A percentile compares a stretch with the other conserved stretches of the same genome.
These are phyloP conservation scores for Hecatera dysodea DNA, from an alignment of 2,888 invertebrate genomes.

Conservation along the genomic window DNA sequence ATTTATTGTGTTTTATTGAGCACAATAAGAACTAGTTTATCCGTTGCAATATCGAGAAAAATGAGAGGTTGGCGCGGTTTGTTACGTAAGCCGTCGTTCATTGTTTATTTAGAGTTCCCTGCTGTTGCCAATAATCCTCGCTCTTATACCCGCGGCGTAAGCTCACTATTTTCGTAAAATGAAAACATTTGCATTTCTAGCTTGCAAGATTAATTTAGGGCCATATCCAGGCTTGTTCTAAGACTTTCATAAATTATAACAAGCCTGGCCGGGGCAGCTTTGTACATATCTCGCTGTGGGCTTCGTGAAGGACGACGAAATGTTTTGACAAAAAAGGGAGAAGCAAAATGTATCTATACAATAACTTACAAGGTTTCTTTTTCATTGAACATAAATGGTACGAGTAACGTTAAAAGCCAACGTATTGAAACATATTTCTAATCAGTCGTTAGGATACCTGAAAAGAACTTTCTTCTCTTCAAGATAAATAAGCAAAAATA, in stretches of 20 bases:
- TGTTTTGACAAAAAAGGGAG: constrained; percentile 3
- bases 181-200: constrained; percentile 10
- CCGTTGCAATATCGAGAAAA: constrained; percentile 44
- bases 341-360: neutral
- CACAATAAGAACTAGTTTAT: constrained; percentile 48
- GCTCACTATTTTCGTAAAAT: constrained; percentile 25
- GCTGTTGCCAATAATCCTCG: constrained; percentile 28
- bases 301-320: neutral
- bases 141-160: constrained; percentile 14
- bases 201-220: neutral
- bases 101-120: constrained; percentile 41
- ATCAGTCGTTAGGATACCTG: neutral
- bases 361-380: neutral
- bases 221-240: neutral
- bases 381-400: neutral
- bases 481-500: neutral
- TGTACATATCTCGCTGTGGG: neutral
- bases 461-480: neutral
- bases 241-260: neutral
- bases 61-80: constrained; percentile 25
- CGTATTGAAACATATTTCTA: neutral
- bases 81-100: constrained; percentile 31
- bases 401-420: neutral
- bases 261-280: neutral
- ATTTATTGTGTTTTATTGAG: constrained; percentile 31